These are phyloP conservation scores for Palaemon carinicauda DNA, from an alignment of 1,140 invertebrate species.

Conservation along the genomic window DNA sequence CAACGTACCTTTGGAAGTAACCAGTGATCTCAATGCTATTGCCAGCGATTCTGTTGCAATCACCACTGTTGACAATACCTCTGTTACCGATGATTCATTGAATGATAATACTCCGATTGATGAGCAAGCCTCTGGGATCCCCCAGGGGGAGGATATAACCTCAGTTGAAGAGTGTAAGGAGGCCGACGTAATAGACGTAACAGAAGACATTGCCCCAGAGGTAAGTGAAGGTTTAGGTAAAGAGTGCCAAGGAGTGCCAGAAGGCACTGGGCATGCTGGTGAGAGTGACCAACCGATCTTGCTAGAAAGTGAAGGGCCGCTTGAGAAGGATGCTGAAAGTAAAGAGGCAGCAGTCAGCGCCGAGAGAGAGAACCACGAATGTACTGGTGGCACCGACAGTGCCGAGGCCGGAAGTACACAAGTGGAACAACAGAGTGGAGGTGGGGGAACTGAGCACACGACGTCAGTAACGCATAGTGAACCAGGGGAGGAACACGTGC, in stretches of 20 bases:
- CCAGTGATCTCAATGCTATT: too few relatives aligned
- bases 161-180: too few relatives aligned
- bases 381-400: constrained; percentile 15
- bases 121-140: too few relatives aligned
- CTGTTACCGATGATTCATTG: too few relatives aligned
- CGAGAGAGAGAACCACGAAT: constrained; percentile 8
- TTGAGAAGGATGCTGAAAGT: constrained; percentile 22
- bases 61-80: too few relatives aligned
- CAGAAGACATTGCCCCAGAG: too few relatives aligned
- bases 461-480: constrained; percentile 43
- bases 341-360: background rate
- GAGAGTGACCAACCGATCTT: constrained; percentile 8
- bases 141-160: too few relatives aligned
- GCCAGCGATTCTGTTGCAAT: too few relatives aligned
- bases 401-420: constrained; percentile 51
- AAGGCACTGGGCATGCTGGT: background rate
- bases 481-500: constrained; percentile 40
- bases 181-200: too few relatives aligned
- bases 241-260: background rate
- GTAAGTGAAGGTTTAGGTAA: too few relatives aligned
- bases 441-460: constrained; percentile 18
- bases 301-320: constrained; percentile 37
- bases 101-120: too few relatives aligned
- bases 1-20: too few relatives aligned
- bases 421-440: constrained; percentile 56